Evolutionary conservation across 1,140 invertebrate genomes (phyloP), one percentile per base, ranked within the genome.

Genomic region (Caerostris extrusa): DNA sequence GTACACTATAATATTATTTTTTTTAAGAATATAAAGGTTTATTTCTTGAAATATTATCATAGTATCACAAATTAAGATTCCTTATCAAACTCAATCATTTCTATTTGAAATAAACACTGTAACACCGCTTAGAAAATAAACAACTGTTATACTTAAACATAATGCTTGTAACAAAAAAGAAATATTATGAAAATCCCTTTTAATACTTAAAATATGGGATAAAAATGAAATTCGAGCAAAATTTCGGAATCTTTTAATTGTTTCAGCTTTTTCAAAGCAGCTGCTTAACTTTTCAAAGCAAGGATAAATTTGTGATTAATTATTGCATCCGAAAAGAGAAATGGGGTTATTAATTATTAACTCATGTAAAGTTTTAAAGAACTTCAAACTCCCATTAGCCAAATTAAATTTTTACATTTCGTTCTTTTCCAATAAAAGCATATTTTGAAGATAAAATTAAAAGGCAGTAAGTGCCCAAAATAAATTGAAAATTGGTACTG

Each of bases 201-300:
- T n/a, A n/a, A n/a, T n/a, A n/a, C 5, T 67, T 67, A 67, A 67
- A 67, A 17, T 67, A 67, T 17, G 6, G 61, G n/a, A 1, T 34
- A 67, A 12, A 67, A 60, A 60, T 60, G 58, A 34, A 34, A 34
- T 34, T 60, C 6, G n/a, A 67, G 4, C n/a, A 67, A 67, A 67
- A 67, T 67, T 6, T 67, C 3, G 61, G 14, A n/a, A 67, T 67
- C 5, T 67, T 67, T 67, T 67, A 14, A 17, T 64, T 19, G 57
- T 57, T 10, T 53, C 7, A 12, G 57, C 57, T 87, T 87, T 87
- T 19, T 87, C 85, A 56, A 61, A 64, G 50, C 85, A 87, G 85
- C 85, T 87, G 85, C 50, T 87, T 87, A 87, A 87, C 55, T 87
- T 87, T 81, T 87, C 85, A 34, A 64, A 87, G 12, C 14, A 19